Conservation (phyloP, 2,113 vertebrate genomes). For the Rhombomys opimus region DNA sequence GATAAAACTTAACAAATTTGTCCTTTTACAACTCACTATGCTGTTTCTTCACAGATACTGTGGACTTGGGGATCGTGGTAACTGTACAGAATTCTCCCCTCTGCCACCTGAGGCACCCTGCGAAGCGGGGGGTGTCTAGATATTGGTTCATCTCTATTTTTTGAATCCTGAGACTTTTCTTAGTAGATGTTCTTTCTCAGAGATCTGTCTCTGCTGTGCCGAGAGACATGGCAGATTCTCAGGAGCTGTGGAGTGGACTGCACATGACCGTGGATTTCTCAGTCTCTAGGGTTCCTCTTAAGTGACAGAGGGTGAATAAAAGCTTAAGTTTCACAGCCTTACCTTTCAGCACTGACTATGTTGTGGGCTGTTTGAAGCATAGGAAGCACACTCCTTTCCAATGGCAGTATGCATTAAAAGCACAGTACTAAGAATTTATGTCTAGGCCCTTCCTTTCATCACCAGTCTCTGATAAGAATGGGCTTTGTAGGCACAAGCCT, state of each 20-base stretch:
- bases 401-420: slow-evolving; percentile 87
- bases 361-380: slow-evolving; percentile 90
- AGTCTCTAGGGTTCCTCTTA: slow-evolving; percentile 90
- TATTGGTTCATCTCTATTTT: background rate
- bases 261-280: slow-evolving; percentile 94
- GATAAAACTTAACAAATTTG: slow-evolving; percentile 43
- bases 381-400: slow-evolving; percentile 91
- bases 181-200: background rate
- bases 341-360: slow-evolving; percentile 90
- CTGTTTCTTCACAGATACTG: background rate
- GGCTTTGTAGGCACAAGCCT: slow-evolving; percentile 92
- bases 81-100: background rate
- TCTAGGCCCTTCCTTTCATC: slow-evolving; percentile 88
- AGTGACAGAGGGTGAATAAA: slow-evolving; percentile 91
- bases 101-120: background rate
- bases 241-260: slow-evolving; percentile 88
- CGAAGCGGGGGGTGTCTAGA: background rate
- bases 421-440: slow-evolving; percentile 84
- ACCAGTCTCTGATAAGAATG: slow-evolving; percentile 90
- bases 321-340: slow-evolving; percentile 90
- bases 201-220: background rate
- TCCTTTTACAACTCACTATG: background rate
- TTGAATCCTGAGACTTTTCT: background rate
- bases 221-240: background rate
- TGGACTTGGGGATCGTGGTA: background rate